phyloP scores from a whole-genome alignment of 2,113 vertebrate species.

The Oxyura jamaicensis region DNA sequence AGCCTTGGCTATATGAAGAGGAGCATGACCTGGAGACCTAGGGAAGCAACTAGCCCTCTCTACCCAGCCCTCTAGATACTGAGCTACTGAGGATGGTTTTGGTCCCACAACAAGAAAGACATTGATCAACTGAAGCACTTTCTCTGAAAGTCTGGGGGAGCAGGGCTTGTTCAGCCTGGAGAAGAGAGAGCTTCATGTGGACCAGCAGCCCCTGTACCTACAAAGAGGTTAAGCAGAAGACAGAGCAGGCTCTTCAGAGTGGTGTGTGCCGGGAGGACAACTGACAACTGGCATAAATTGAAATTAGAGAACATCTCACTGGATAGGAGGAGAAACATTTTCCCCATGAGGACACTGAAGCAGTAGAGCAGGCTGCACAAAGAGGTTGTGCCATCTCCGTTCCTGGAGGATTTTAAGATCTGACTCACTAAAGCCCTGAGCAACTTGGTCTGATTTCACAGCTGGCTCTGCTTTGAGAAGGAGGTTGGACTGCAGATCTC shows the following conservation, averaged over 20 bases:
- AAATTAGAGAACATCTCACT: not conserved
- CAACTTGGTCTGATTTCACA: constrained; percentile 10
- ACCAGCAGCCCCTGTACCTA: not conserved
- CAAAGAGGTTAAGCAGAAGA: not conserved
- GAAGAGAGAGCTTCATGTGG: not conserved
- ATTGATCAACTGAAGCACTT: not conserved
- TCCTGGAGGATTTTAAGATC: not conserved
- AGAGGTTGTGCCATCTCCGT: not conserved
- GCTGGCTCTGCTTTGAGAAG: not conserved
- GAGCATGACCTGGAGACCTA: not conserved
- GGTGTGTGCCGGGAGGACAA: not conserved
- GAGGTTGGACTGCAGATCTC: constrained; percentile 37
- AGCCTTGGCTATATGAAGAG: not conserved
- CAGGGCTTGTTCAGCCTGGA: not conserved
- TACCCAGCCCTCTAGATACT: not conserved
- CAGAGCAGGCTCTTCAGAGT: not conserved
- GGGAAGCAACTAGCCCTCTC: not conserved
- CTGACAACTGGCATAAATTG: not conserved
- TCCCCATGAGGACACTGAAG: not conserved
- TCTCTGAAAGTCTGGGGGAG: not conserved
- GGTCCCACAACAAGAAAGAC: not conserved
- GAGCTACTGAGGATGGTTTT: not conserved
- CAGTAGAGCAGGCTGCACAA: not conserved
- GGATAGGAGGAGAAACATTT: not conserved
- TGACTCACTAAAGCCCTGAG: not conserved